A percentile compares a stretch with the other conserved stretches of the same genome.
phyloP scores from a whole-genome alignment of 2,888 invertebrate species.

The Mesochorus sp. region DNA sequence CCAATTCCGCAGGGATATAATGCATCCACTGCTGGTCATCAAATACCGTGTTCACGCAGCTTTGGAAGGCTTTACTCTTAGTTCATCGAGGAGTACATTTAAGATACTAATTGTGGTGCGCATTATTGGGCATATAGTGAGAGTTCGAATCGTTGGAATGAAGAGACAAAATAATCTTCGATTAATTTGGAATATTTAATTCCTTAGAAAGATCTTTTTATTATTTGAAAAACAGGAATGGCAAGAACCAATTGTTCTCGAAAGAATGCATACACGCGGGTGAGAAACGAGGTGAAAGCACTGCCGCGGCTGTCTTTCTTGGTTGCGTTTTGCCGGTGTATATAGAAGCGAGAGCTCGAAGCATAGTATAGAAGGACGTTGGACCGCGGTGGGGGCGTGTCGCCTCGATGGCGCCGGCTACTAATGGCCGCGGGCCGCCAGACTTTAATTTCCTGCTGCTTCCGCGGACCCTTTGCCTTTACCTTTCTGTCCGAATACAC shows the following conservation, averaged over 20 bases:
- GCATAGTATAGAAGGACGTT: slow-evolving; percentile 68
- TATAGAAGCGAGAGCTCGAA: slow-evolving; percentile 35
- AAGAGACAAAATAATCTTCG: too few relatives aligned
- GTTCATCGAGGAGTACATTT: too few relatives aligned
- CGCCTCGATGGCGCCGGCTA: slow-evolving; percentile 82
- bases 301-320: slow-evolving; percentile 47
- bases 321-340: slow-evolving; percentile 61
- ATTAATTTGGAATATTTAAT: too few relatives aligned
- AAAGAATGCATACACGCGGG: slow-evolving; percentile 61
- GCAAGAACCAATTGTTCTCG: slow-evolving; percentile 26
- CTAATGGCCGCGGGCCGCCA: slow-evolving; percentile 82
- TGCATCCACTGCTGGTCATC: neutral
- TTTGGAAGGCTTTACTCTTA: neutral
- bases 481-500: slow-evolving; percentile 78
- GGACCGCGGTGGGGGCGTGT: slow-evolving; percentile 81
- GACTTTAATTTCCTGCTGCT: slow-evolving; percentile 83
- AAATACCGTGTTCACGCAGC: neutral
- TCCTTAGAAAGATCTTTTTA: neutral
- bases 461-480: slow-evolving; percentile 80
- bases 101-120: too few relatives aligned
- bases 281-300: slow-evolving; percentile 61
- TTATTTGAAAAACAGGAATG: slow-evolving; percentile 7
- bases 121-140: too few relatives aligned
- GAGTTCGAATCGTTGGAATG: too few relatives aligned
- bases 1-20: neutral